Conservation (phyloP, 2,113 vertebrate genomes). For the Neotragus moschatus region DNA sequence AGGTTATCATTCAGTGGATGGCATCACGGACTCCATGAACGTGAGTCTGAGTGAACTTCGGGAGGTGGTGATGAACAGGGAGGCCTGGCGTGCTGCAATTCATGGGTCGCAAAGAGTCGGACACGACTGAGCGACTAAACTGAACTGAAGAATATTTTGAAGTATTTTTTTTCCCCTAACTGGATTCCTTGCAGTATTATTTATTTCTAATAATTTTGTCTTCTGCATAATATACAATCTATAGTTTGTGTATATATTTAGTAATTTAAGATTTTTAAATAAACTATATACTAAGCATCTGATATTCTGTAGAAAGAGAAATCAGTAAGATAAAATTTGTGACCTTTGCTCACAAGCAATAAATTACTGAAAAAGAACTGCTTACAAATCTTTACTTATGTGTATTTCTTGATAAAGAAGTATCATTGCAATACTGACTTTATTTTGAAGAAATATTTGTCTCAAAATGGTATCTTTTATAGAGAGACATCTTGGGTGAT, state of each 20-base stretch:
- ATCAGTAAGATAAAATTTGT: not conserved
- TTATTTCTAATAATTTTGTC: conserved; percentile 1
- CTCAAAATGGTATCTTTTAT: not conserved
- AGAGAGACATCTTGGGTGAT: not conserved
- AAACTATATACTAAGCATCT: not conserved
- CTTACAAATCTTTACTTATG: not conserved
- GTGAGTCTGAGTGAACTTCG: no score
- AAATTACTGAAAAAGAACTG: not conserved
- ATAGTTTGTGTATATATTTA: not conserved
- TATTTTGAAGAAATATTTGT: not conserved
- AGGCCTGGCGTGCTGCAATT: no score
- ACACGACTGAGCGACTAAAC: no score
- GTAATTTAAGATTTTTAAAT: not conserved
- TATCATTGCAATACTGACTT: not conserved
- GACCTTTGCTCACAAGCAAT: not conserved
- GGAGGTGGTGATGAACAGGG: no score
- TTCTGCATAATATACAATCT: not conserved
- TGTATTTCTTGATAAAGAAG: not conserved
- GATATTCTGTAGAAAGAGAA: not conserved
- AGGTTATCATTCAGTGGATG: not conserved
- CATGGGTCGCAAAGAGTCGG: no score
- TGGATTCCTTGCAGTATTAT: not conserved
- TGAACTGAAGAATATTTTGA: conserved; percentile 17
- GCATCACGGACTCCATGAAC: no score
- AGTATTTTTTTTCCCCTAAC: not conserved